Evolutionary conservation across 2,113 vertebrate genomes (phyloP).

Genomic region (Arvicanthis niloticus): DNA sequence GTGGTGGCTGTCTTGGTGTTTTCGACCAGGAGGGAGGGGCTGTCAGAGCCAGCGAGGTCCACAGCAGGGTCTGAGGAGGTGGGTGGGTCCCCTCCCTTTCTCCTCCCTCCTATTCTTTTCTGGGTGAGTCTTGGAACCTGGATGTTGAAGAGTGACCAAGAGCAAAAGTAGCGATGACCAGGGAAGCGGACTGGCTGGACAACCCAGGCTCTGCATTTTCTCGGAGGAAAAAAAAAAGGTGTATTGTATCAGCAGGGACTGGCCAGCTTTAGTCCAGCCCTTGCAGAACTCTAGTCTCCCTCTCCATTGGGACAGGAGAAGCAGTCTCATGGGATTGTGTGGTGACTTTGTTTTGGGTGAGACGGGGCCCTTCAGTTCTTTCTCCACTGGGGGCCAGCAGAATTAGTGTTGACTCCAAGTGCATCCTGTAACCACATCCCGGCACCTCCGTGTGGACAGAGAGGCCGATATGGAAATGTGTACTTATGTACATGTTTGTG

Average conservation of each 20-base stretch:
- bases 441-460: background rate
- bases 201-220: background rate
- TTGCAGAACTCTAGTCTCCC: background rate
- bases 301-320: background rate
- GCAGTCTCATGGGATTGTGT: background rate
- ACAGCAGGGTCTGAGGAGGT: background rate
- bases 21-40: background rate
- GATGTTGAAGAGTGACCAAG: background rate
- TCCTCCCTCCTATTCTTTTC: background rate
- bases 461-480: background rate
- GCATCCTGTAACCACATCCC: too few species aligned
- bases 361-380: background rate
- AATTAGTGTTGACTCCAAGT: background rate
- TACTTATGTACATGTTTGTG: too few species aligned
- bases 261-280: background rate
- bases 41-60: background rate
- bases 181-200: background rate
- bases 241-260: background rate
- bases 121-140: background rate
- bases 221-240: background rate
- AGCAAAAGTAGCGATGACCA: background rate
- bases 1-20: background rate
- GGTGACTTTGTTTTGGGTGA: background rate
- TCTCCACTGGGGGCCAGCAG: background rate
- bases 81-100: background rate